phyloP scores from a whole-genome alignment of 2,888 invertebrate genomes.

The Sepiola atlantica region DNA sequence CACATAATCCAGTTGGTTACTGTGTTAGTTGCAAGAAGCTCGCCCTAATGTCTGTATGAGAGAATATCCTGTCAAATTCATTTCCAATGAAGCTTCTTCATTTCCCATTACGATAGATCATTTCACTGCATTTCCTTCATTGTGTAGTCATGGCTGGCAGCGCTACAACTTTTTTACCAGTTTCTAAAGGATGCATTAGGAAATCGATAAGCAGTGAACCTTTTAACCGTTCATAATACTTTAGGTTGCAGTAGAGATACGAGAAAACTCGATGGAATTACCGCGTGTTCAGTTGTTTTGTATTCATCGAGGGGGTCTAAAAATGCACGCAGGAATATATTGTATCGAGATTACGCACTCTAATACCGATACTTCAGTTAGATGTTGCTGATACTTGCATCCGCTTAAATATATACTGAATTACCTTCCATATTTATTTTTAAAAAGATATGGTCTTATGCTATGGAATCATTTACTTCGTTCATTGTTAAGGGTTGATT shows the following conservation, averaged over 20 bases:
- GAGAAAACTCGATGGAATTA: not conserved
- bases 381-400: too few relatives aligned
- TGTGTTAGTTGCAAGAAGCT: not conserved
- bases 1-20: not conserved
- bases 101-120: not conserved
- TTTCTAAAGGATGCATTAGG: not conserved
- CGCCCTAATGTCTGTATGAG: not conserved
- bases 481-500: too few relatives aligned
- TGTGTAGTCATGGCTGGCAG: conserved; percentile 5
- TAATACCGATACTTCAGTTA: too few relatives aligned
- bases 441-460: too few relatives aligned
- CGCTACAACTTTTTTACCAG: not conserved
- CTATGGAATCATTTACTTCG: too few relatives aligned
- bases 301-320: not conserved
- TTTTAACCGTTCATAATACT: not conserved
- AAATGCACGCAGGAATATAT: not conserved
- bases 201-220: not conserved
- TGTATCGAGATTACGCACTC: too few relatives aligned
- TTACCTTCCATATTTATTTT: too few relatives aligned
- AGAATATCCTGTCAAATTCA: not conserved
- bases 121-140: not conserved
- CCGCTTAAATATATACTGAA: too few relatives aligned
- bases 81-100: not conserved
- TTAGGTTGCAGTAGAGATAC: not conserved
- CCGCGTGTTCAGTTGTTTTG: not conserved